phyloP scores from a whole-genome alignment of 1,140 invertebrate species.

The Belonocnema kinseyi region DNA sequence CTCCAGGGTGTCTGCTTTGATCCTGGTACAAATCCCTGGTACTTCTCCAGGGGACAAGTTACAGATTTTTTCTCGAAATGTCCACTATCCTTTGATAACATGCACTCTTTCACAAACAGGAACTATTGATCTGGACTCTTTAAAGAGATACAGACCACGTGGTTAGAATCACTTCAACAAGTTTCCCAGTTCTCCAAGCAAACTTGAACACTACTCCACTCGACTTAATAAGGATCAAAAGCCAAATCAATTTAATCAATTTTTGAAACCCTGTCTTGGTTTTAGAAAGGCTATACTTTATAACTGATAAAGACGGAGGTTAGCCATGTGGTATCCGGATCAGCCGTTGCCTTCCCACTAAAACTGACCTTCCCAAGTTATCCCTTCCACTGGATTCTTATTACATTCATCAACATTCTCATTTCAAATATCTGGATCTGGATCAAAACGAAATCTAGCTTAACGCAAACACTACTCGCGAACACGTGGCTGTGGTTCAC shows the following conservation, averaged over 20 bases:
- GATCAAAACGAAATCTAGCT: too few species aligned
- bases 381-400: neutral
- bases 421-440: neutral
- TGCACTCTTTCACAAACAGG: slow-evolving; percentile 5
- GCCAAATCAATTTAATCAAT: too few species aligned
- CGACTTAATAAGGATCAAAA: too few species aligned
- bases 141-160: neutral
- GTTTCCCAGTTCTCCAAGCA: neutral
- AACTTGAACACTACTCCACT: too few species aligned
- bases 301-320: too few species aligned
- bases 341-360: neutral
- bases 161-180: slow-evolving; percentile 23
- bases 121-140: neutral
- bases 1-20: slow-evolving; percentile 66
- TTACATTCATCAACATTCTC: neutral
- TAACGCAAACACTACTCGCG: too few species aligned
- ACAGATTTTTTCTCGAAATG: neutral
- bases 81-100: neutral
- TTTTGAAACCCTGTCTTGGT: too few species aligned
- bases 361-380: neutral
- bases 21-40: neutral
- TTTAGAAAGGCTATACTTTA: too few species aligned
- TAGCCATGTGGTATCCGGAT: neutral
- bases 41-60: neutral
- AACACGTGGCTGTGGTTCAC: too few species aligned